phyloP scores from a whole-genome alignment of 2,888 invertebrate genomes.

The Lasioglossum oenotherae region DNA sequence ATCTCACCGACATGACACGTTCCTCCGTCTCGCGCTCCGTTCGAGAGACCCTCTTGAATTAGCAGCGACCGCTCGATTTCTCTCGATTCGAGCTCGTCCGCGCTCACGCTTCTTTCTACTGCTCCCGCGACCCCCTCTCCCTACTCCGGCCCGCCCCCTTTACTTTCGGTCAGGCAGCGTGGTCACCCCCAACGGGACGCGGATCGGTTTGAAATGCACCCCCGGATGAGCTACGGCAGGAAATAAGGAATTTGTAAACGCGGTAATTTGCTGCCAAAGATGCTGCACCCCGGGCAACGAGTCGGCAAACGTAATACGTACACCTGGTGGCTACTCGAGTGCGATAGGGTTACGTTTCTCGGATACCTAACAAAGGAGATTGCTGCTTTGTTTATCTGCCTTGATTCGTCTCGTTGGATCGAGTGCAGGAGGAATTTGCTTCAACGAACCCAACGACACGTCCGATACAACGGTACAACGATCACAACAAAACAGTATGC shows the following conservation, averaged over 20 bases:
- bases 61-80: not conserved
- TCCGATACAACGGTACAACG: no score
- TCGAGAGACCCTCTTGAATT: slow-evolving; percentile 8
- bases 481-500: no score
- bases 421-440: no score
- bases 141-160: not conserved
- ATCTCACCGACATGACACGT: not conserved
- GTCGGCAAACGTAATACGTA: no score
- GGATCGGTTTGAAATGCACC: not conserved
- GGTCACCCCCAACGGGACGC: not conserved
- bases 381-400: no score
- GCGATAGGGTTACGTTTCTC: no score
- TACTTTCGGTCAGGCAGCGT: not conserved
- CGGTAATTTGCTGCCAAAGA: no score
- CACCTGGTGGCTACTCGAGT: no score
- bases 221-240: not conserved
- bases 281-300: no score
- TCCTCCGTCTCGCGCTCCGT: not conserved
- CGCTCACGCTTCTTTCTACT: not conserved
- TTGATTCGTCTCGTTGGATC: no score
- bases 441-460: no score
- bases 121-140: not conserved
- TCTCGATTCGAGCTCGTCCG: not conserved
- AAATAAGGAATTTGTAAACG: not conserved
- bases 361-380: no score